phyloP scores from a whole-genome alignment of 1,140 invertebrate genomes.

The Liolophura sinensis region DNA sequence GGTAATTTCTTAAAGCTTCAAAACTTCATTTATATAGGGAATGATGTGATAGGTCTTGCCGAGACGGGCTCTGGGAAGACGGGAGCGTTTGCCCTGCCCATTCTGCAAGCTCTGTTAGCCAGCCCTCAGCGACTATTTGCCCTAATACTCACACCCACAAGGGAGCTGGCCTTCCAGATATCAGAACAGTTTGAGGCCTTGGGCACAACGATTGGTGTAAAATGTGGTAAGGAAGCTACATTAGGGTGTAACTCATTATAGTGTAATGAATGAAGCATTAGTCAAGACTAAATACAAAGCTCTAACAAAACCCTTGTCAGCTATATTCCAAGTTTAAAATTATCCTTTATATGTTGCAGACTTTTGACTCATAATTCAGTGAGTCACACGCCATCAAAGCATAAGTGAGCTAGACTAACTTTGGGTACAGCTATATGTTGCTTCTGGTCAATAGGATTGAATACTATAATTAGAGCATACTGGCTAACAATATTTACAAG shows the following conservation, averaged over 20 bases:
- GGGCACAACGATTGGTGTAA: constrained; percentile 80
- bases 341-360: no score
- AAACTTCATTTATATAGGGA: constrained; percentile 63
- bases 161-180: constrained; percentile 96
- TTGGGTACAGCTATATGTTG: no score
- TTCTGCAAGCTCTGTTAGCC: constrained; percentile 86
- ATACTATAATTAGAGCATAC: no score
- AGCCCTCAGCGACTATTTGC: constrained; percentile 94
- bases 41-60: constrained; percentile 94
- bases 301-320: no score
- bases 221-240: constrained; percentile 73
- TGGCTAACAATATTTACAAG: no score
- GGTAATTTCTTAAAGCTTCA: constrained; percentile 1
- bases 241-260: not conserved
- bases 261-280: not conserved
- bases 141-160: constrained; percentile 91
- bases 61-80: constrained; percentile 99
- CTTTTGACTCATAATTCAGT: no score
- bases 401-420: no score
- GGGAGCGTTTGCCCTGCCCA: constrained; percentile 94
- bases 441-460: no score
- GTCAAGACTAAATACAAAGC: constrained; percentile 3
- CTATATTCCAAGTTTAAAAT: no score
- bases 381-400: no score
- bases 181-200: constrained; percentile 88